Base-by-base conservation (phyloP, 2,888 invertebrate genomes). In the Drosophila buzzatii region DNA sequence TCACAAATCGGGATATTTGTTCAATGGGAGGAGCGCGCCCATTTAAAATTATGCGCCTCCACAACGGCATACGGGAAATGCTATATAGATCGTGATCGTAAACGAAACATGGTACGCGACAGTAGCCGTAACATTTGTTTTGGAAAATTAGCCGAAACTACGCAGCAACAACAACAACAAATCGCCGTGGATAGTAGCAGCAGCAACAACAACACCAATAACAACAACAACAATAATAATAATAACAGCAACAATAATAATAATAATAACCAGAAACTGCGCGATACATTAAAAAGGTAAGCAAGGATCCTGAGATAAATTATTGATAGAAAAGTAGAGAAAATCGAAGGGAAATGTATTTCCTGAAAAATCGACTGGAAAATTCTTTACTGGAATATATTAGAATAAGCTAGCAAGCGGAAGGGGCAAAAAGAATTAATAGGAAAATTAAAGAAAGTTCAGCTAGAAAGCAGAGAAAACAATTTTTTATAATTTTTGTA, bases 51-150 rank as follows among this genome's bases (percentile, higher is more conserved):
- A 92, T 91, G 92, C 91, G 92, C 91, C 92, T 92, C 93, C 75
- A 90, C 97, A 97, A 96, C 64, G 81, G 97, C 96, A 85, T 90
- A 96, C 96, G 81, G 53, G 77, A 96, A 95, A 96, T 96, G 96
- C 96, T 85, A 64, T 71, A 83, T 72, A 82, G 80, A 82, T 85
- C 82, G 88, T 85, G 88, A 84, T 51, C 49, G 87, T 85, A 80
- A 62, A 83, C 78, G 97, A 98, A 97, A 97, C 85, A 99, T 99
- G 99, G 99, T 99, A 97, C 98, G 99, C 97, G 98, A 99, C 98
- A 98, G 98, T 97, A 98, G 98, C 96, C 98, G 99, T 96, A 98
- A 99, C 96, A 97, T 99, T 96, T 98, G 98, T 98, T 98, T 99
- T 96, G 99, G 98, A 96, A 99, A 91, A 91, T 97, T 99, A 96